A percentile compares a stretch with the other conserved stretches of the same genome.
These are phyloP conservation scores for Amiota minor DNA, from an alignment of 2,888 invertebrate species.

Conservation along the genomic window DNA sequence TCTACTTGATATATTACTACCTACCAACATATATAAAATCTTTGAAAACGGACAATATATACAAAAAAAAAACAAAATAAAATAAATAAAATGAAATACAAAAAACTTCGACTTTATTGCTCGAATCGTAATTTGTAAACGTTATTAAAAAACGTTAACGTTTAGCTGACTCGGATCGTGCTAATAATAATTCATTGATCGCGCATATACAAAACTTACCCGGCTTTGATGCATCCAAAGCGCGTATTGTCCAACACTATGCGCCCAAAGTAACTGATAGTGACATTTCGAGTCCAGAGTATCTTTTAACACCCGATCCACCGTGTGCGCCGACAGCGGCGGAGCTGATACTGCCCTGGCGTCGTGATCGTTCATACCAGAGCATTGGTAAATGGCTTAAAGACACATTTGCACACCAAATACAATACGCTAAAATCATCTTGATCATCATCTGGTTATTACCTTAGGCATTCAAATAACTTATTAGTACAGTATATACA, in stretches of 20 bases:
- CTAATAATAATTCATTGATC: conserved; percentile 81
- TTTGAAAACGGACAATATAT: conserved; percentile 22
- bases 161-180: conserved; percentile 74
- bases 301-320: conserved; percentile 70
- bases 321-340: conserved; percentile 81
- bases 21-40: conserved; percentile 15
- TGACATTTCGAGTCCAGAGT: conserved; percentile 65
- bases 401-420: conserved; percentile 29
- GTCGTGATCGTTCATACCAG: conserved; percentile 83
- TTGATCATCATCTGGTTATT: too few relatives aligned
- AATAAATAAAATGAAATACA: conserved; percentile 32
- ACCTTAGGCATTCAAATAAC: not conserved
- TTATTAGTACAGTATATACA: too few relatives aligned
- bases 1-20: conserved; percentile 5
- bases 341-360: conserved; percentile 90
- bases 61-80: conserved; percentile 32
- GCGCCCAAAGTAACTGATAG: conserved; percentile 66
- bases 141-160: conserved; percentile 8
- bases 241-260: conserved; percentile 81
- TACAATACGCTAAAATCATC: too few relatives aligned
- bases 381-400: conserved; percentile 79
- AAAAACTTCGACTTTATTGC: not conserved
- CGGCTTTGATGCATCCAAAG: conserved; percentile 81
- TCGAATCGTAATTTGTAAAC: conserved; percentile 31
- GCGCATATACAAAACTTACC: conserved; percentile 81